Conservation (phyloP, 2,113 vertebrate species). For the Platanista minor region DNA sequence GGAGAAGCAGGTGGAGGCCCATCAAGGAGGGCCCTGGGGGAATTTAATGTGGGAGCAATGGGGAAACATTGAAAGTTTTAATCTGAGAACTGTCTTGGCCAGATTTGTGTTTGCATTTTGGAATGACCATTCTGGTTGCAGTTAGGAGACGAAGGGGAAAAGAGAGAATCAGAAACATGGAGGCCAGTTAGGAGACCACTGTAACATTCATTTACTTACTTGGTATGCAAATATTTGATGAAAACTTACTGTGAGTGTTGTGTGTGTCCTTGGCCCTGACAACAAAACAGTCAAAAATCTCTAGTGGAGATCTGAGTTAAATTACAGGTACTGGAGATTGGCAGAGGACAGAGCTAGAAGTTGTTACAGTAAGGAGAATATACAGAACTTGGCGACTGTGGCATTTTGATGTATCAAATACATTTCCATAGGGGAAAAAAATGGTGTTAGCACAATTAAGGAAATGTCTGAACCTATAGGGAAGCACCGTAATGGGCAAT, state of each 20-base stretch:
- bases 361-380: accelerated
- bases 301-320: neutral
- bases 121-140: neutral
- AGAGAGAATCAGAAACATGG: neutral
- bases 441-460: neutral
- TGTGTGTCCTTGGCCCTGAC: neutral
- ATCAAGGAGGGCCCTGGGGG: too few relatives aligned
- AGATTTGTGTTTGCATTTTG: neutral
- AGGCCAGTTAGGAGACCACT: neutral
- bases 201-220: neutral
- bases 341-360: neutral
- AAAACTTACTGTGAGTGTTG: neutral
- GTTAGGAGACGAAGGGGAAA: neutral
- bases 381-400: accelerated
- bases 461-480: neutral
- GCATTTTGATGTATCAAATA: neutral
- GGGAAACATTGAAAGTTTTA: neutral
- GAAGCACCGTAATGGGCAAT: neutral
- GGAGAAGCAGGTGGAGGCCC: neutral
- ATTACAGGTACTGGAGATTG: accelerated
- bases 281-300: neutral
- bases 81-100: too few relatives aligned
- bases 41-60: accelerated
- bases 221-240: neutral
- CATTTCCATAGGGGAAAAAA: neutral